A percentile compares a stretch with the other conserved stretches of the same genome.
Evolutionary conservation across 2,113 vertebrate genomes (phyloP).

Genomic region (Hyperoodon ampullatus): DNA sequence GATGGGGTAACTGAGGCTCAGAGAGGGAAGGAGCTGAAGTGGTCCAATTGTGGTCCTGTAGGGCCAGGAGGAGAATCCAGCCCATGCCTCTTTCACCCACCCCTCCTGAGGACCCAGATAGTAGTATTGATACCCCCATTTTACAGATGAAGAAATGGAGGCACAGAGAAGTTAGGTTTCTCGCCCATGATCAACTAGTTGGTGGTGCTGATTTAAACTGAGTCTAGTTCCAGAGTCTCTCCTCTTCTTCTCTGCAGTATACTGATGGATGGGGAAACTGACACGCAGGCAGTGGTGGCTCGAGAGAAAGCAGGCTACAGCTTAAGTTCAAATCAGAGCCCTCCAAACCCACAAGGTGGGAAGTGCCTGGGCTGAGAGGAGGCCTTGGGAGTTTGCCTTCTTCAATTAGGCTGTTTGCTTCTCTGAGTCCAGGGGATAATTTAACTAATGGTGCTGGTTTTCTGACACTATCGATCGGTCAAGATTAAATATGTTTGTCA

Average conservation of each 20-base stretch:
- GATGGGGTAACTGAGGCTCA: not conserved
- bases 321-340: not conserved
- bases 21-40: not conserved
- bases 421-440: conserved; percentile 69
- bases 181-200: not conserved
- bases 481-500: conserved; percentile 82
- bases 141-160: conserved; percentile 21
- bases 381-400: conserved; percentile 45
- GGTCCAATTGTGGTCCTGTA: not conserved
- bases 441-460: conserved; percentile 78
- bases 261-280: conserved; percentile 27
- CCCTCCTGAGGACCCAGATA: not conserved
- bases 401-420: conserved; percentile 75
- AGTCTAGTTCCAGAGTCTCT: not conserved
- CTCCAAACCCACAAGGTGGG: not conserved
- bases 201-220: not conserved
- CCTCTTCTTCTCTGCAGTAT: not conserved
- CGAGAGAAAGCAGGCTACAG: not conserved
- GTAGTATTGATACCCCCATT: not conserved
- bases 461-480: conserved; percentile 77
- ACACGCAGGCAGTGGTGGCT: not conserved
- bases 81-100: not conserved
- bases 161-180: not conserved
- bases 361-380: not conserved
- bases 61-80: not conserved